These are phyloP conservation scores for Apocrypta bakeri DNA, from an alignment of 1,140 invertebrate genomes.

Conservation along the genomic window DNA sequence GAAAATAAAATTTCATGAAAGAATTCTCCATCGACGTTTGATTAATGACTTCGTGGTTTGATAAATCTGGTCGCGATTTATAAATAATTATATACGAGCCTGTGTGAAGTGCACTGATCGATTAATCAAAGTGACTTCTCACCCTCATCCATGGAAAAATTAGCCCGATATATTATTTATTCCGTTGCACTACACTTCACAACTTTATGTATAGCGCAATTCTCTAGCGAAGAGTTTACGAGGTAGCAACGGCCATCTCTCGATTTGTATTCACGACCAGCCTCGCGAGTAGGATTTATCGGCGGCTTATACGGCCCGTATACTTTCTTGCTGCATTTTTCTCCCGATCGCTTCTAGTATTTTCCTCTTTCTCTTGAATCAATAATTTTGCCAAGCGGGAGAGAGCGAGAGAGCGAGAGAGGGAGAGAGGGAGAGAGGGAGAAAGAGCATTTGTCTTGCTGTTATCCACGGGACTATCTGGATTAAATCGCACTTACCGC, in stretches of 20 bases:
- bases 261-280: conserved; percentile 32
- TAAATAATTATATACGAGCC: neutral
- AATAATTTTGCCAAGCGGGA: conserved; percentile 7
- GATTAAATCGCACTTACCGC: conserved; percentile 13
- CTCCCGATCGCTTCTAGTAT: conserved; percentile 5
- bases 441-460: conserved; percentile 5
- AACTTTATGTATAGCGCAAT: neutral
- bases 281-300: neutral
- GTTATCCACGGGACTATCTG: neutral
- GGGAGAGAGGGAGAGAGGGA: too few species aligned
- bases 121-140: neutral
- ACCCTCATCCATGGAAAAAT: neutral
- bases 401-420: too few species aligned
- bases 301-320: neutral
- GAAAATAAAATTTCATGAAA: neutral
- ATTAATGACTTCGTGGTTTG: too few species aligned
- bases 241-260: neutral
- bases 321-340: neutral
- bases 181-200: neutral
- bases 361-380: neutral
- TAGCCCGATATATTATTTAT: neutral
- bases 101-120: too few species aligned
- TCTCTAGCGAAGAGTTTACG: neutral
- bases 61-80: neutral
- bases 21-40: too few species aligned